Conservation (phyloP, 2,888 invertebrate genomes). For the Carcina quercana region DNA sequence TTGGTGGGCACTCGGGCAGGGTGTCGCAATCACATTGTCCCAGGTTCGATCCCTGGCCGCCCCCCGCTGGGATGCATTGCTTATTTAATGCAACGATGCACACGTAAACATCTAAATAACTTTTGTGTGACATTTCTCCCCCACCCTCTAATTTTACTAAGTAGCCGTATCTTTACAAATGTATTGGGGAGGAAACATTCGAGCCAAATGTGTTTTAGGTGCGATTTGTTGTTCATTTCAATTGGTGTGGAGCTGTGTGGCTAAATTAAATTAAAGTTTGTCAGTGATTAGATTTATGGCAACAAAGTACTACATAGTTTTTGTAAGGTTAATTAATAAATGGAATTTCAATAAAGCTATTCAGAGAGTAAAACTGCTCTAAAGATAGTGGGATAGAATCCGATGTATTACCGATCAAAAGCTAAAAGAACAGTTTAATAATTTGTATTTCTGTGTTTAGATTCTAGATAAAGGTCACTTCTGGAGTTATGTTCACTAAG, state of each 20-base stretch:
- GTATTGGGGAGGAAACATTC: slow-evolving; percentile 54
- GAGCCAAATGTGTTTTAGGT: slow-evolving; percentile 49
- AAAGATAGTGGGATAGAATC: too few species aligned
- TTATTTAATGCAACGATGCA: slow-evolving; percentile 74
- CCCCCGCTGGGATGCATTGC: slow-evolving; percentile 67
- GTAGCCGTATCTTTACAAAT: slow-evolving; percentile 69
- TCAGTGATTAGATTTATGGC: too few species aligned
- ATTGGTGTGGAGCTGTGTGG: background rate
- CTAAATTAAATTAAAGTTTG: background rate
- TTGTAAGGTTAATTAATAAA: slow-evolving; percentile 24
- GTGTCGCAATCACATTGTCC: slow-evolving; percentile 59
- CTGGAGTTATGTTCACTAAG: too few species aligned
- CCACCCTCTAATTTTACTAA: slow-evolving; percentile 70
- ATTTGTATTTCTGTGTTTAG: too few species aligned
- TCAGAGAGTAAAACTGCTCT: too few species aligned
- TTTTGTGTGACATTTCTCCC: slow-evolving; percentile 70
- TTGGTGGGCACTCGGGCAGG: too few species aligned
- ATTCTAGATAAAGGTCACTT: too few species aligned
- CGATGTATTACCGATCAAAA: too few species aligned
- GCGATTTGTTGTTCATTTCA: slow-evolving; percentile 33
- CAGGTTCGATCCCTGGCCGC: slow-evolving; percentile 42
- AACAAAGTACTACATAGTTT: too few species aligned
- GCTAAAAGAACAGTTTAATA: too few species aligned
- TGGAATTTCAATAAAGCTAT: slow-evolving; percentile 13
- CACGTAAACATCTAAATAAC: slow-evolving; percentile 75